Base-by-base conservation (phyloP, 2,888 invertebrate species). In the Tridacna gigas region DNA sequence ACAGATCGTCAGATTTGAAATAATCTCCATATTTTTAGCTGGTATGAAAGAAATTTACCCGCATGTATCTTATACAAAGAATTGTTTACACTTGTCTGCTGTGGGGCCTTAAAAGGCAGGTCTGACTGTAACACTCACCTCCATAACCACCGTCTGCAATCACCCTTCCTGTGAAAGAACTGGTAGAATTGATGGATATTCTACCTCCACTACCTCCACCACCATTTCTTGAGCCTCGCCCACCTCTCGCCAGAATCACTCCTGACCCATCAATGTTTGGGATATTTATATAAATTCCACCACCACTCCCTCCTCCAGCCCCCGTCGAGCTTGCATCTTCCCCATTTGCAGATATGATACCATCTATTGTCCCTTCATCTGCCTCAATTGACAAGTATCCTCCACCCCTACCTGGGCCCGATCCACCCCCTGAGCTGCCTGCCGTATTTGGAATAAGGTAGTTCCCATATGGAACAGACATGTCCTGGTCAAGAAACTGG, bases 201-300 rank as follows among this genome's bases (percentile, higher is more conserved):
- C 90, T 71, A 12, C 91, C 91, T 4, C 91, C 91, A 25, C 87
- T 89, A 0, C 91, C 91, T 13, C 88, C 90, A 20, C 90, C 91
- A 1, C 90, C 90, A n/a, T 28, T 76, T 2, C 81, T 88, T 3
- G 12, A 45, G 7, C 90, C 91, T 18, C 79, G 69, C 0, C 91
- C 91, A 18, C 91, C 91, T n/a, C 80, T 74, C 13, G 90, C 89
- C 18, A 80, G 76, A 22, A 91, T 74, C 12, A 75, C 69, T 25
- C 91, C 91, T 15, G 63, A 71, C 11, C 91, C 91, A 25, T 65
- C 61, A 11, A 91, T 28, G 0, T 37, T 67, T 9, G 67, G 71
- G 1, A 86, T 73, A n/a, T 81, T 74, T 0, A 91, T 77, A 28
- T 78, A 74, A n/a, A 91, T 82, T 28, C 86, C 83, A 11, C 91